A percentile compares a stretch with the other conserved stretches of the same genome.
Evolutionary conservation across 2,888 invertebrate genomes (phyloP).

Genomic region (Pammene aurita): DNA sequence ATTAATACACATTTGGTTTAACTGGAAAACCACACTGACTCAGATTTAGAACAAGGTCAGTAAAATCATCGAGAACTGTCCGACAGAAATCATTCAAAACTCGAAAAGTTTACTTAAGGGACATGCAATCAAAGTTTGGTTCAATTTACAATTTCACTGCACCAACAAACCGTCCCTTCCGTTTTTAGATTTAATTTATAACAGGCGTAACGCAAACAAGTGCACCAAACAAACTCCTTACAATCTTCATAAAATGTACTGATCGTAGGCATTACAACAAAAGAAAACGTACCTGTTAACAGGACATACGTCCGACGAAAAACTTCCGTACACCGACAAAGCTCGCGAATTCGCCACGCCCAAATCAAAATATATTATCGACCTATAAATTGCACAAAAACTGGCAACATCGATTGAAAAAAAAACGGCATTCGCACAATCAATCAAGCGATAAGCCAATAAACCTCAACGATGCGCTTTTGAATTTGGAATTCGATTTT

Average conservation of each 20-base stretch:
- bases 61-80: constrained; percentile 40
- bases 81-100: constrained; percentile 33
- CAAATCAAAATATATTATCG: constrained; percentile 82
- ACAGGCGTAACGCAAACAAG: constrained; percentile 80
- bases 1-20: constrained; percentile 57
- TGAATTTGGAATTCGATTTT: constrained; percentile 80
- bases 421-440: constrained; percentile 77
- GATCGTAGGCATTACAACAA: constrained; percentile 52
- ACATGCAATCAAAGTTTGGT: constrained; percentile 36
- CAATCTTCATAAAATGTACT: constrained; percentile 52
- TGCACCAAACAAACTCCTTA: constrained; percentile 59
- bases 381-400: constrained; percentile 58
- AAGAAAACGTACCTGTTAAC: constrained; percentile 65
- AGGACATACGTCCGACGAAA: constrained; percentile 60
- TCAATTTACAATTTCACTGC: constrained; percentile 53
- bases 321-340: constrained; percentile 77
- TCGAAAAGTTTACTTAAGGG: constrained; percentile 19
- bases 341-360: constrained; percentile 77
- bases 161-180: constrained; percentile 55
- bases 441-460: constrained; percentile 84
- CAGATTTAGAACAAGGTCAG: constrained; percentile 52
- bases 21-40: constrained; percentile 61
- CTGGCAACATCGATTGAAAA: constrained; percentile 59
- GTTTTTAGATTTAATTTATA: constrained; percentile 56
- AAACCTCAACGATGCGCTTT: constrained; percentile 84